Evolutionary conservation across 2,888 invertebrate species (phyloP).

Genomic region (Chymomyza fuscimana): DNA sequence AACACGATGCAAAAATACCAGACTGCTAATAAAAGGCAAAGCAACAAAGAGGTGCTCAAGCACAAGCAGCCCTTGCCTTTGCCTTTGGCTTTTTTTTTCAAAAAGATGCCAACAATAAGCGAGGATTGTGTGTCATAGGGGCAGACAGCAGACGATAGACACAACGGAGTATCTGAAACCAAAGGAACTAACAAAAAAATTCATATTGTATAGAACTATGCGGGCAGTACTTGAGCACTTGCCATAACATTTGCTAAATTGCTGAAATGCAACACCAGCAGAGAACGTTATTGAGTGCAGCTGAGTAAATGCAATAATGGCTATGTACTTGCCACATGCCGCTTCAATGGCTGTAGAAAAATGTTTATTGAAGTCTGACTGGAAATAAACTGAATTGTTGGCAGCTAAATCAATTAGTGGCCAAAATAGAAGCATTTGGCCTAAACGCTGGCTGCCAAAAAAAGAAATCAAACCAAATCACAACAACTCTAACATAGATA

Average conservation of each 20-base stretch:
- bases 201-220: background rate
- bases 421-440: background rate
- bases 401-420: conserved; percentile 40
- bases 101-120: background rate
- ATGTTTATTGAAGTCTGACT: background rate
- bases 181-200: background rate
- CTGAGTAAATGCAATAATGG: background rate
- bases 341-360: background rate
- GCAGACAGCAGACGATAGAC: background rate
- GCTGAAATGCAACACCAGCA: background rate
- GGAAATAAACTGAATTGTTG: conserved; percentile 3
- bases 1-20: conserved; percentile 19
- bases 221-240: background rate
- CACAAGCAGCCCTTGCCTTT: no score
- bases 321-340: background rate
- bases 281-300: no score
- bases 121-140: background rate
- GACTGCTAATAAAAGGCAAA: conserved; percentile 6
- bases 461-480: background rate
- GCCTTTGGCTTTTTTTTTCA: background rate
- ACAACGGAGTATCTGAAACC: background rate
- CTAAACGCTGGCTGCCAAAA: background rate
- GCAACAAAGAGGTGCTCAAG: background rate
- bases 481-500: background rate
- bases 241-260: background rate